phyloP scores from a whole-genome alignment of 2,888 invertebrate species.

The Folsomia candida region DNA sequence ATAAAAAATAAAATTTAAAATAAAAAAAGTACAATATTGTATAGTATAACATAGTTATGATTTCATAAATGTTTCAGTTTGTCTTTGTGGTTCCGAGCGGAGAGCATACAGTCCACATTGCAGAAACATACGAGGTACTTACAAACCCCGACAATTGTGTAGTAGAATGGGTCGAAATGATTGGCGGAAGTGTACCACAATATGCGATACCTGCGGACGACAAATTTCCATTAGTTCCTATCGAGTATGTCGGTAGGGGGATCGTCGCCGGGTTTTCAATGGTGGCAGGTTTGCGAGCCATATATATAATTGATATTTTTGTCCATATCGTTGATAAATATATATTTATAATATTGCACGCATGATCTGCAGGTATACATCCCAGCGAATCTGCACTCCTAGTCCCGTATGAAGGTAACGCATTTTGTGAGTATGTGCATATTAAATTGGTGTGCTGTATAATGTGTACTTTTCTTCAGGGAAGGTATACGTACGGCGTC shows the following conservation, averaged over 20 bases:
- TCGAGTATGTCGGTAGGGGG: constrained; percentile 4
- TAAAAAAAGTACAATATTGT: no score
- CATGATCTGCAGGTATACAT: no score
- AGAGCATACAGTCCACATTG: not conserved
- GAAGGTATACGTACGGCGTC: not conserved
- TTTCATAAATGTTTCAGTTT: no score
- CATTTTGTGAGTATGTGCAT: no score
- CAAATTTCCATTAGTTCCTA: not conserved
- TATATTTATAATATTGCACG: no score
- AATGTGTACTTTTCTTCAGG: not conserved
- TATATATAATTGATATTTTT: no score
- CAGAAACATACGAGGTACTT: constrained; percentile 15
- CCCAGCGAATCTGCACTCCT: not conserved
- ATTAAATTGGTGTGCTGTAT: not conserved
- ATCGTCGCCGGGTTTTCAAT: constrained; percentile 1
- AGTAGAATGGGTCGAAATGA: not conserved
- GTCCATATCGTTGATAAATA: no score
- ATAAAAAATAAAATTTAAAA: no score
- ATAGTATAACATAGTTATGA: no score
- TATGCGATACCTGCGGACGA: not conserved
- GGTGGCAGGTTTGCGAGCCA: not conserved
- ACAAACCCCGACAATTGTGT: constrained; percentile 16
- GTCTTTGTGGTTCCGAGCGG: not conserved
- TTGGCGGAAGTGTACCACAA: not conserved
- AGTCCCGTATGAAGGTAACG: not conserved